Conservation (phyloP, 2,888 invertebrate species). For the Synergus itoensis region DNA sequence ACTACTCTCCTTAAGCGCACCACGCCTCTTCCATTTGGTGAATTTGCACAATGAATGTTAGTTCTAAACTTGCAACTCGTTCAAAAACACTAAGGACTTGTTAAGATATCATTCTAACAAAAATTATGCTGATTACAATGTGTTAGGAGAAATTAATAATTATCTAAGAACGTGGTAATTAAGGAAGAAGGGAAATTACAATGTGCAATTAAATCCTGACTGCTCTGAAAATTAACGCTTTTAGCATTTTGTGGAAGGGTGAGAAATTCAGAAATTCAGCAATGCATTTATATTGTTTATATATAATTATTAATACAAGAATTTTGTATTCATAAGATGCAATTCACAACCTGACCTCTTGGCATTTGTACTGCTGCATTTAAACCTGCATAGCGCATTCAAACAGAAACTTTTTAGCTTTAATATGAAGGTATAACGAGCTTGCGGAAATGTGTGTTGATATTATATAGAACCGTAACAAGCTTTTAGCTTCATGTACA, state of each 20-base stretch:
- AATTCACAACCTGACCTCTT: no score
- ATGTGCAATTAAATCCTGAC: not conserved
- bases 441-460: not conserved
- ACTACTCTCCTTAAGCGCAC: constrained; percentile 24
- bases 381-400: no score
- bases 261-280: no score
- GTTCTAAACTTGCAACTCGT: constrained; percentile 15
- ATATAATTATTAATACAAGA: no score
- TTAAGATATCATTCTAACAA: not conserved
- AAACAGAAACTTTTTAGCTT: not conserved
- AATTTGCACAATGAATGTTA: constrained; percentile 30
- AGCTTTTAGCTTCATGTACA: not conserved
- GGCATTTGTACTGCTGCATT: no score
- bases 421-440: not conserved
- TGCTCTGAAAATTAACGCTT: not conserved
- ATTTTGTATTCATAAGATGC: no score
- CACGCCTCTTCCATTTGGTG: constrained; percentile 16
- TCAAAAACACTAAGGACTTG: not conserved
- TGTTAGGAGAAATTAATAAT: no score
- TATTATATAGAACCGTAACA: not conserved
- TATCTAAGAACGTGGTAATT: not conserved
- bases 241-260: no score
- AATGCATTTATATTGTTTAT: no score
- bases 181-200: not conserved
- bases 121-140: not conserved